These are phyloP conservation scores for Mus spretus DNA, from an alignment of 2,797 vertebrate species.

Conservation along the genomic window DNA sequence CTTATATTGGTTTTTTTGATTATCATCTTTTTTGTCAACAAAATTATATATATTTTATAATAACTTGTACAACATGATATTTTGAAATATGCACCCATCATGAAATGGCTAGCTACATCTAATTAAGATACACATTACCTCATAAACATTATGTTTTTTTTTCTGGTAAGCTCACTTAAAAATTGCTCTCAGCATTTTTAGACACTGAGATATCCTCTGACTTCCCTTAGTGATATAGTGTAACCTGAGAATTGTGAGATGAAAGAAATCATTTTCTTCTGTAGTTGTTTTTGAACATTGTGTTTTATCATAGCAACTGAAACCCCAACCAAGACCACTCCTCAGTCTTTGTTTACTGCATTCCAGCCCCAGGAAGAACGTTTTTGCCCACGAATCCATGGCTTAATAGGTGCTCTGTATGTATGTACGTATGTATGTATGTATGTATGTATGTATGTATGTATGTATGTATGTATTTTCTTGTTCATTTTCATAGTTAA, in stretches of 20 bases:
- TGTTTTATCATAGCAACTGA: neutral
- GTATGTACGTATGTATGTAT: neutral
- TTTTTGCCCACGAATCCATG: neutral
- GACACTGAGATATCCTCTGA: neutral
- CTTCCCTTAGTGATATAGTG: neutral
- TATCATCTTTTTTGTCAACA: neutral
- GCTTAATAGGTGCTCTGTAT: neutral
- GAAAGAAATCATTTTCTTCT: neutral
- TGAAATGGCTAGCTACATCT: neutral
- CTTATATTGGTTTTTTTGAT: neutral
- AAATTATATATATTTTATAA: neutral
- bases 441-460: neutral
- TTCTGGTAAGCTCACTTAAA: neutral
- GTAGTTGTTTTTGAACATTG: neutral
- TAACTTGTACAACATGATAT: neutral
- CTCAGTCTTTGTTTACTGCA: neutral
- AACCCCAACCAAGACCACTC: neutral
- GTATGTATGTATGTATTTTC: neutral
- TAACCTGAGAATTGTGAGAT: neutral
- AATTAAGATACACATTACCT: neutral
- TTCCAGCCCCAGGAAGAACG: neutral
- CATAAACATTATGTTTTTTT: neutral
- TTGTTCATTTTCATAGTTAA: constrained; percentile 3
- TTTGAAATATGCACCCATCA: constrained; percentile 13
- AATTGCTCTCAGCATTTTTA: neutral